A percentile compares a stretch with the other conserved stretches of the same genome.
These are phyloP conservation scores for Latrodectus hesperus DNA, from an alignment of 2,888 invertebrate species.

Conservation along the genomic window DNA sequence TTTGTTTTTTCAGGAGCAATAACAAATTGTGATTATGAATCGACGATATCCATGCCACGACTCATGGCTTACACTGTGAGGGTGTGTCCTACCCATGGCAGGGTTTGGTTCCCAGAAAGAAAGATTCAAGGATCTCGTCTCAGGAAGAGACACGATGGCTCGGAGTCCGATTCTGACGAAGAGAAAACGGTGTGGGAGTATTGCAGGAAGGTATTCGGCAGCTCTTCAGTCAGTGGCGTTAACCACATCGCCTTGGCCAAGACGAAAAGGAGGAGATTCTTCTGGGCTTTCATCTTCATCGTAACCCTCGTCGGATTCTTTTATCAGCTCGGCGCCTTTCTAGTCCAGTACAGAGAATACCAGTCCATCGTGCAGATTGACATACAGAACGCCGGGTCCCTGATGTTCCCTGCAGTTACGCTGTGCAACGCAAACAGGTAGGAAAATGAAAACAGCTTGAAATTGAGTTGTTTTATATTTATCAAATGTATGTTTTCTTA, in stretches of 20 bases:
- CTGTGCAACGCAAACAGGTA: slow-evolving; percentile 65
- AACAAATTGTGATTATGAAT: too few relatives aligned
- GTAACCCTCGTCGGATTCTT: slow-evolving; percentile 55
- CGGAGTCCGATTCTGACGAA: slow-evolving; percentile 47
- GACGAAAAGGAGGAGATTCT: slow-evolving; percentile 31
- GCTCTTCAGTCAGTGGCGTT: slow-evolving; percentile 59
- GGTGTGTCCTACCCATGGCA: slow-evolving; percentile 54
- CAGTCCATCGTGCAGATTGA: slow-evolving; percentile 67
- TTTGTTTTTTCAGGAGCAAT: too few relatives aligned
- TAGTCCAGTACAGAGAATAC: slow-evolving; percentile 57
- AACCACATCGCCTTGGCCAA: slow-evolving; percentile 62
- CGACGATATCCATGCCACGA: neutral
- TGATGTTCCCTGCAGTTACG: slow-evolving; percentile 62
- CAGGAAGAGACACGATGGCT: neutral
- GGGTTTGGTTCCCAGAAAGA: slow-evolving; percentile 52
- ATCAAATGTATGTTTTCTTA: too few relatives aligned
- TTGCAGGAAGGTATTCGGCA: slow-evolving; percentile 56
- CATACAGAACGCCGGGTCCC: slow-evolving; percentile 60
- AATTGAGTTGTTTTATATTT: neutral
- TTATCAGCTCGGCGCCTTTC: slow-evolving; percentile 55
- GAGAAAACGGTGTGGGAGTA: slow-evolving; percentile 59
- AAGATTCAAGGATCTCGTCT: neutral
- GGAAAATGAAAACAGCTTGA: too few relatives aligned
- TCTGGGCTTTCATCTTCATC: slow-evolving; percentile 57
- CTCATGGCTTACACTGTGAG: slow-evolving; percentile 60